Percentiles rank a stretch among this genome's conserved stretches.
Conservation (phyloP, 2,797 vertebrate species). For the Fringilla coelebs region DNA sequence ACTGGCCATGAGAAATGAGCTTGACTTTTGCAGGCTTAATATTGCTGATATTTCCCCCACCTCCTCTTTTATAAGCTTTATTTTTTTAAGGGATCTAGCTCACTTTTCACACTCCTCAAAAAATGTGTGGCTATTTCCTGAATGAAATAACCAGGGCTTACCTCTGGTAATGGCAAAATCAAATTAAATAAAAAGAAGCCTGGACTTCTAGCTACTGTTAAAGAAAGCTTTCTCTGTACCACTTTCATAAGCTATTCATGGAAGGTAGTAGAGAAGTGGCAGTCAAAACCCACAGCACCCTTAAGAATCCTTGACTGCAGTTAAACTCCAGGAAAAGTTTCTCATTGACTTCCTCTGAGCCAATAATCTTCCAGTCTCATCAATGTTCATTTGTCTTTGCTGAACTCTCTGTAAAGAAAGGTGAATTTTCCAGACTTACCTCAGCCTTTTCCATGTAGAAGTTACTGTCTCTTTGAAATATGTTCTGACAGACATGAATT, state of each 20-base stretch:
- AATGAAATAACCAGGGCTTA: neutral
- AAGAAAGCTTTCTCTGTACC: neutral
- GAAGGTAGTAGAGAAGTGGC: neutral
- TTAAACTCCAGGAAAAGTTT: neutral
- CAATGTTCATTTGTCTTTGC: neutral
- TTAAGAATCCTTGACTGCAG: neutral
- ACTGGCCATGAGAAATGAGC: neutral
- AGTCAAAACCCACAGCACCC: neutral
- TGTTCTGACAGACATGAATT: slow-evolving; percentile 8
- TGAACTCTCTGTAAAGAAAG: neutral
- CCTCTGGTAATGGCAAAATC: neutral
- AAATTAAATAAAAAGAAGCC: neutral
- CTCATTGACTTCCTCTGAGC: neutral
- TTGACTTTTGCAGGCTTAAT: neutral
- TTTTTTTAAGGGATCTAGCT: neutral
- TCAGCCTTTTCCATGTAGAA: neutral
- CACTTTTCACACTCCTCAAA: neutral
- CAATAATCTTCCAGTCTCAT: neutral
- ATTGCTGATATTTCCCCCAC: neutral
- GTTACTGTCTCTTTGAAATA: slow-evolving; percentile 24
- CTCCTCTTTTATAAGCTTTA: neutral
- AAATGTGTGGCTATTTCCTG: neutral
- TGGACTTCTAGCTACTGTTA: neutral
- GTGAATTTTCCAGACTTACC: neutral
- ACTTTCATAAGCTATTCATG: neutral